Conservation (phyloP, 2,113 vertebrate genomes). For the Apodemus sylvaticus region DNA sequence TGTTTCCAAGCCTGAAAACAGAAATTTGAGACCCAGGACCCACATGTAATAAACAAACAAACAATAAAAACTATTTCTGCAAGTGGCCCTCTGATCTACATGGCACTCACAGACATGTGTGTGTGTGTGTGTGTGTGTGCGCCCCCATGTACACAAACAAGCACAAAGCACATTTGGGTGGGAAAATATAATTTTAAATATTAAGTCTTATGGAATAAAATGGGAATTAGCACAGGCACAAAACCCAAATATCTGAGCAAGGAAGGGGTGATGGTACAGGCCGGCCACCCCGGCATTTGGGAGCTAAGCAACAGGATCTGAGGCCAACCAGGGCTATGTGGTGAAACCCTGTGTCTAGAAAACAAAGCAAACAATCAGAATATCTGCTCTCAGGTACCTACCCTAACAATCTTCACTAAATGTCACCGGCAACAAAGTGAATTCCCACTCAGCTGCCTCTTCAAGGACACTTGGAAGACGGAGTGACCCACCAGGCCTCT, state of each 20-base stretch:
- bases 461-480: background rate
- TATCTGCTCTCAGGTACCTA: background rate
- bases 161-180: no score
- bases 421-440: background rate
- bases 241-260: background rate
- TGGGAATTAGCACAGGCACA: background rate
- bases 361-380: background rate
- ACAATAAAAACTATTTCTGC: background rate
- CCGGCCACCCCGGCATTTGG: background rate
- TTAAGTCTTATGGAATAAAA: background rate
- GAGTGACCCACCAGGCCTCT: background rate
- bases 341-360: background rate
- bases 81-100: background rate
- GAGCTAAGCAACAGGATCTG: background rate
- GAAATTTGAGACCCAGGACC: no score
- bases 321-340: background rate
- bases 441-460: background rate
- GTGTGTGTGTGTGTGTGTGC: no score
- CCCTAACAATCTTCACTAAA: background rate
- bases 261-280: background rate
- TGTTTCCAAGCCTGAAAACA: background rate
- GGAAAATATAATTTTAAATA: background rate
- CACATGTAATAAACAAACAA: background rate
- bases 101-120: background rate
- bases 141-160: background rate